Conservation (phyloP, 2,113 vertebrate genomes). For the Cheirogaleus medius region DNA sequence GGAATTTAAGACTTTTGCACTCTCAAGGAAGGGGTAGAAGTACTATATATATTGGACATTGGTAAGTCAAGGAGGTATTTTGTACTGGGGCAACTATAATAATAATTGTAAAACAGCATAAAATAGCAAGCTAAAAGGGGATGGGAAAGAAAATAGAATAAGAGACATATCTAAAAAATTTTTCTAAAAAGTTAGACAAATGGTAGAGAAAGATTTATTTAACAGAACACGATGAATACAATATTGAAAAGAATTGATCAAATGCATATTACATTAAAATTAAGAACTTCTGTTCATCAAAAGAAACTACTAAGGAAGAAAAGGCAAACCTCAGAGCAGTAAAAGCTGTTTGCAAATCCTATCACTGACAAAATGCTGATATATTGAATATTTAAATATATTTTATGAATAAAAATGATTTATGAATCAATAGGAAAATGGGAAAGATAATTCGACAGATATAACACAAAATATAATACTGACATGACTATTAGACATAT, state of each 20-base stretch:
- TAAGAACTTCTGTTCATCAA: background rate
- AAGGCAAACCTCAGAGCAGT: background rate
- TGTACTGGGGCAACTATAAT: background rate
- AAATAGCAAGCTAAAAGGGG: background rate
- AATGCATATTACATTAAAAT: background rate
- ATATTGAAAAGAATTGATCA: constrained; percentile 4
- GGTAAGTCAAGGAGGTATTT: background rate
- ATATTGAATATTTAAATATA: background rate
- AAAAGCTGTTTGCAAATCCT: background rate
- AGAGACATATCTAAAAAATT: background rate
- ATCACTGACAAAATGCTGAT: background rate
- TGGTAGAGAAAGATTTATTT: background rate
- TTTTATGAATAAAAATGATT: background rate
- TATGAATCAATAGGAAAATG: background rate
- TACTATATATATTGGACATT: background rate
- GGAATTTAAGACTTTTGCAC: background rate
- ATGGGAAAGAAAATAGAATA: background rate
- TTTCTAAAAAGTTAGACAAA: background rate
- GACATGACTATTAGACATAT: background rate
- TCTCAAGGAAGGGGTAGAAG: background rate
- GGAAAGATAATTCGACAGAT: background rate
- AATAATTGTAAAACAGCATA: background rate
- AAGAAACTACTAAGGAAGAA: background rate
- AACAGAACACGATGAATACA: background rate
- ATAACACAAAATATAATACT: background rate